These are phyloP conservation scores for Coptodon bakossiorum DNA, from an alignment of 2,113 vertebrate genomes.

Conservation along the genomic window DNA sequence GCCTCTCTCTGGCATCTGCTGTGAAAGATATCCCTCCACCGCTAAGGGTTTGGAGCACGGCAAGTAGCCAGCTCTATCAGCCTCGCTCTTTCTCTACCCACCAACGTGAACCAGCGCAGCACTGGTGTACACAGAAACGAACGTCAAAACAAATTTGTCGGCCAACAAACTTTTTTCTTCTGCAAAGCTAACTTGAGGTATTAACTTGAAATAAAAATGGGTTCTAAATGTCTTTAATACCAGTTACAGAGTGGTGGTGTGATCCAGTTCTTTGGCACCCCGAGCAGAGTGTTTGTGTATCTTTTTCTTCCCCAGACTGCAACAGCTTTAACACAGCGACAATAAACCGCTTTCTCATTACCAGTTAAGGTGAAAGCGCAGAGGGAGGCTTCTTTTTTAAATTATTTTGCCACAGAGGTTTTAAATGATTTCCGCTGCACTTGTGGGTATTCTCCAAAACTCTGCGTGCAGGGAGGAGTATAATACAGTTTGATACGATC, in stretches of 20 bases:
- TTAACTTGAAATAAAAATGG: constrained; percentile 13
- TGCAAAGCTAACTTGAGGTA: constrained; percentile 11
- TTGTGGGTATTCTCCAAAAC: background rate
- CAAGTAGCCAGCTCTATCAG: constrained; percentile 56
- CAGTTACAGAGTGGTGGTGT: background rate
- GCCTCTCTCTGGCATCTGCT: constrained; percentile 63
- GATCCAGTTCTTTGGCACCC: constrained; percentile 21
- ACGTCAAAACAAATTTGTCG: constrained; percentile 47
- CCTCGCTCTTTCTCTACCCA: constrained; percentile 21
- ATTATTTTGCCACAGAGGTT: background rate
- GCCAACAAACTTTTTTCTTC: constrained; percentile 46
- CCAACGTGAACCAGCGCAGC: constrained; percentile 14
- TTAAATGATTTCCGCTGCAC: background rate
- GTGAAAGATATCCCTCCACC: constrained; percentile 62
- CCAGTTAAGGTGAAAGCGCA: background rate
- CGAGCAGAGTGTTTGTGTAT: background rate
- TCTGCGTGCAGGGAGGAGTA: background rate
- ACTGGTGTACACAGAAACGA: constrained; percentile 13
- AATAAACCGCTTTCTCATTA: constrained; percentile 33
- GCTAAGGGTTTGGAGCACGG: constrained; percentile 58
- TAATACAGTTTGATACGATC: background rate
- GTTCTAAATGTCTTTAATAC: constrained; percentile 21
- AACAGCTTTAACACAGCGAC: constrained; percentile 19
- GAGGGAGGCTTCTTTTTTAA: background rate
- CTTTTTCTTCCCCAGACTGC: background rate